A percentile compares a stretch with the other conserved stretches of the same genome.
These are phyloP conservation scores for Lynx canadensis DNA, from an alignment of 2,113 vertebrate genomes.

Conservation along the genomic window DNA sequence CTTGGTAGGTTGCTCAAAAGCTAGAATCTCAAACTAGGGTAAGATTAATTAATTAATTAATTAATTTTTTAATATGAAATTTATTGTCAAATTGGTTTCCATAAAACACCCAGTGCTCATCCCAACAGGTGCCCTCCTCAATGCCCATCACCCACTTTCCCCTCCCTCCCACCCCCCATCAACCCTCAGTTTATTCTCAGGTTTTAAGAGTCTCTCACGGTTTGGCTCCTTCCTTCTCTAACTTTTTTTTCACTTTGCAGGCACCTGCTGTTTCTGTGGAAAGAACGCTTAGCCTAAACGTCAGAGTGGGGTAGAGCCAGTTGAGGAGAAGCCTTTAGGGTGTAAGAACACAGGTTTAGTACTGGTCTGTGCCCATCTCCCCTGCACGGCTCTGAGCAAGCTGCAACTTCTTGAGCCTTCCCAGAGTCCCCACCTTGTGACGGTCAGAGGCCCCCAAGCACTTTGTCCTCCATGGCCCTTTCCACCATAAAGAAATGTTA, in stretches of 20 bases:
- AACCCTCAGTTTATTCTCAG: no score
- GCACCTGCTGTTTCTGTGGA: constrained; percentile 8
- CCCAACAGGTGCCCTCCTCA: no score
- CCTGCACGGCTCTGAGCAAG: background rate
- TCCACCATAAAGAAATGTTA: background rate
- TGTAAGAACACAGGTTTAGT: background rate
- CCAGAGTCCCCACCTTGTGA: background rate
- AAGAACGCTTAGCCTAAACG: background rate
- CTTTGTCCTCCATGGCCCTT: background rate
- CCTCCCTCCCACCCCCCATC: no score
- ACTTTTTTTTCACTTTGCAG: background rate
- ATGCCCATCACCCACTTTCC: no score
- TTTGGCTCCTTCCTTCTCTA: no score
- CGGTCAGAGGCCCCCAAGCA: background rate
- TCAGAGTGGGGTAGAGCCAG: background rate
- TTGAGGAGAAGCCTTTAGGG: background rate
- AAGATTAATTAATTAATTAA: no score
- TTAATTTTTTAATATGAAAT: no score
- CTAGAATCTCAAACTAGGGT: background rate
- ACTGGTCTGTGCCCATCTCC: background rate
- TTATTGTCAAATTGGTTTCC: no score
- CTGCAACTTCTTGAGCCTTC: background rate
- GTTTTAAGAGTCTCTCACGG: no score
- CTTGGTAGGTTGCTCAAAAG: background rate
- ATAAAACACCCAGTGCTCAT: no score